A percentile compares a stretch with the other conserved stretches of the same genome.
Conservation (phyloP, 1,140 invertebrate genomes). For the Sinonovacula constricta region DNA sequence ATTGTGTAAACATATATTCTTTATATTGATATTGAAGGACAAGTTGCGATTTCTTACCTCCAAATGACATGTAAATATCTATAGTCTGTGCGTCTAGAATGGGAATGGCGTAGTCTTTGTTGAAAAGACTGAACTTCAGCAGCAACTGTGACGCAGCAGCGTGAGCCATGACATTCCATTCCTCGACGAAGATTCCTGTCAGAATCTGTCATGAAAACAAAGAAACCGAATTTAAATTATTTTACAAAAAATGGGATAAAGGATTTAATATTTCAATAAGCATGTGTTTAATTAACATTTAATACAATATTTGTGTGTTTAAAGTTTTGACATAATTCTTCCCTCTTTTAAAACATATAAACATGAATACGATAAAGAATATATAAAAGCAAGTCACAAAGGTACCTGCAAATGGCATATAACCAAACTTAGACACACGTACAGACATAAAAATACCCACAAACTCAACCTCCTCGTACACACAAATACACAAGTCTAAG, state of each 20-base stretch:
- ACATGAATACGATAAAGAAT: too few relatives aligned
- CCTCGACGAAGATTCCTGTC: not conserved
- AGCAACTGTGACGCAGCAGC: not conserved
- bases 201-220: not conserved
- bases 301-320: too few relatives aligned
- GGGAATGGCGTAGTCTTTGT: not conserved
- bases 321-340: not conserved
- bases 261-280: not conserved
- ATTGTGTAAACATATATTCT: not conserved
- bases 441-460: too few relatives aligned
- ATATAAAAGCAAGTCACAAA: too few relatives aligned
- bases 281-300: too few relatives aligned
- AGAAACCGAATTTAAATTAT: not conserved
- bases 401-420: too few relatives aligned
- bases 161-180: slow-evolving; percentile 5
- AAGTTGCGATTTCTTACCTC: not conserved
- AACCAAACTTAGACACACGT: too few relatives aligned
- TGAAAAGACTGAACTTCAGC: not conserved
- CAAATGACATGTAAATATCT: not conserved
- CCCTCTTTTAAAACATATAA: not conserved
- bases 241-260: not conserved
- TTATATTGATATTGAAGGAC: not conserved
- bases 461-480: too few relatives aligned
- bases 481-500: too few relatives aligned
- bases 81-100: not conserved